Conservation (phyloP, 2,797 vertebrate genomes). For the Bovichtus variegatus region DNA sequence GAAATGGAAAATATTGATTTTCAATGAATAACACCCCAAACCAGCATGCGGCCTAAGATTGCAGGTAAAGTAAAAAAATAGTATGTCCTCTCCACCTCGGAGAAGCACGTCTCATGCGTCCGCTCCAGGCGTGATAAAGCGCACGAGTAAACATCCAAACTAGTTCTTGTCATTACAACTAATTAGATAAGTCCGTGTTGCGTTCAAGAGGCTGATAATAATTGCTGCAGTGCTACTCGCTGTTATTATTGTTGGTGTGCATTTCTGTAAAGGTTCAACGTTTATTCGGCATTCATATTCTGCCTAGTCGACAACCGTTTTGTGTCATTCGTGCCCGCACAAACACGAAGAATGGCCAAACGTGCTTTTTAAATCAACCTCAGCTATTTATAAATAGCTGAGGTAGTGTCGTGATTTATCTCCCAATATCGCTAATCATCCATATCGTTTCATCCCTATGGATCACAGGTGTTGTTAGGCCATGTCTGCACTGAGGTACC, state of each 20-base stretch:
- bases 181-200: slow-evolving; percentile 66
- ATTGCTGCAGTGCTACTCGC: slow-evolving; percentile 45
- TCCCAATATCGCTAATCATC: slow-evolving; percentile 15
- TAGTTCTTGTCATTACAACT: slow-evolving; percentile 62
- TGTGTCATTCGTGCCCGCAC: slow-evolving; percentile 4
- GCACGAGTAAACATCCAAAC: slow-evolving; percentile 31
- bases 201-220: slow-evolving; percentile 65
- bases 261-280: slow-evolving; percentile 44
- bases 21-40: slow-evolving; percentile 79
- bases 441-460: slow-evolving; percentile 1
- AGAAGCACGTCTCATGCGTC: slow-evolving; percentile 33
- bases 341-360: neutral
- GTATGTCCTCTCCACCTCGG: slow-evolving; percentile 3
- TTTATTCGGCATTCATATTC: slow-evolving; percentile 43
- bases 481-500: neutral
- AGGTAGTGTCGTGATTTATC: neutral
- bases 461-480: slow-evolving; percentile 16
- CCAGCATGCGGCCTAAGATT: slow-evolving; percentile 56
- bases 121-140: slow-evolving; percentile 44
- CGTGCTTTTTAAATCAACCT: neutral
- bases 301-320: slow-evolving; percentile 38
- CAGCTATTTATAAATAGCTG: neutral
- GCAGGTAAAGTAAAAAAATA: slow-evolving; percentile 48
- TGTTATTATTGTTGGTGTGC: slow-evolving; percentile 57
- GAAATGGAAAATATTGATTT: slow-evolving; percentile 85